A percentile compares a stretch with the other conserved stretches of the same genome.
phyloP scores from a whole-genome alignment of 2,113 vertebrate genomes.

The Bombycilla garrulus region DNA sequence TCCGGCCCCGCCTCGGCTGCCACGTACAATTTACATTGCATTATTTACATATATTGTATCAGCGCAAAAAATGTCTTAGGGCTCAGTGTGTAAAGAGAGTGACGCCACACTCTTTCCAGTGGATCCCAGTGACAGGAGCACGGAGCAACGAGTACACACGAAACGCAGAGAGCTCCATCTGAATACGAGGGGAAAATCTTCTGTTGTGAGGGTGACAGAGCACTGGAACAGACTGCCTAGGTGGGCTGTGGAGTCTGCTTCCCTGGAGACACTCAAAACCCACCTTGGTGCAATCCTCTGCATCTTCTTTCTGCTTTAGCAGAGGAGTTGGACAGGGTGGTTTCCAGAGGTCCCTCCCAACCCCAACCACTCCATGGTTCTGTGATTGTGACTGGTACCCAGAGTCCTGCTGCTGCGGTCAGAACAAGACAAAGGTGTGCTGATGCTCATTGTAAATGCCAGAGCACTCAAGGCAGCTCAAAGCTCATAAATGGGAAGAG shows the following conservation, averaged over 20 bases:
- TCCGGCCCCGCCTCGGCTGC: neutral
- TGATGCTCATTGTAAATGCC: neutral
- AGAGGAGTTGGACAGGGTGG: neutral
- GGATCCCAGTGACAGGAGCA: neutral
- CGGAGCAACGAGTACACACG: accelerated
- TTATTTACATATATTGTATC: neutral
- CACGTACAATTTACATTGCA: neutral
- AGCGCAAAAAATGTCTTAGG: neutral
- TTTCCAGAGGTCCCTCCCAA: neutral
- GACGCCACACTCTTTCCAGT: neutral
- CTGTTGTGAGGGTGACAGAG: accelerated
- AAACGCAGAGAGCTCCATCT: neutral
- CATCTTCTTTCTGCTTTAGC: neutral
- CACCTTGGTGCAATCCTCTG: neutral
- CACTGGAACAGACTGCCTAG: neutral
- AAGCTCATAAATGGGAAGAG: neutral
- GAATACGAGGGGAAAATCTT: neutral
- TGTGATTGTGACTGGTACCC: neutral
- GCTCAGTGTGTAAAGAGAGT: neutral
- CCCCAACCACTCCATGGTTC: neutral
- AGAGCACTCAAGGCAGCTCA: neutral
- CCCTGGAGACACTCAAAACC: neutral
- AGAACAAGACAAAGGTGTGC: neutral
- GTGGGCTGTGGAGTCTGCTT: neutral
- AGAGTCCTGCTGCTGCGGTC: neutral